Evolutionary conservation across 2,113 vertebrate species (phyloP), one percentile per base, ranked within the genome.

Genomic region (Engystomops pustulosus): DNA sequence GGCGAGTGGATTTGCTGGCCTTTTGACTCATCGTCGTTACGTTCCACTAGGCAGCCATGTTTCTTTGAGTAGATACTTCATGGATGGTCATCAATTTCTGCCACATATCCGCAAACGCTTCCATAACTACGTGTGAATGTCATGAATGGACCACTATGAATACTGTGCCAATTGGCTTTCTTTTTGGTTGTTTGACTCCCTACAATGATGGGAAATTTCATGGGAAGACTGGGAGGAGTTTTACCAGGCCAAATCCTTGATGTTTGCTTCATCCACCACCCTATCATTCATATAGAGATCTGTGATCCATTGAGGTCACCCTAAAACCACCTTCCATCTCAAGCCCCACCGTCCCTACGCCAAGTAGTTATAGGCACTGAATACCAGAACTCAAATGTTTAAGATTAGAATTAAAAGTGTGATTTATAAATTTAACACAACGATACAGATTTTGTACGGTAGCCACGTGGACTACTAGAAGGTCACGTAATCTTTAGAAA

Each of bases 361-460:
- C 3, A 60, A 62, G 58, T n/a, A n/a, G n/a, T n/a, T n/a, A n/a
- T n/a, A n/a, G n/a, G n/a, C 14, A 3, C 27, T 18, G 8, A 49
- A 74, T 27, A 45, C 45, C 25, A 25, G 12, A 30, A 74, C 44
- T 27, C 25, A 9, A n/a, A 9, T 3, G 15, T 34, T 9, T 36
- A 10, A 36, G 62, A 20, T 15, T 11, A 47, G 23, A 74, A 47
- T 14, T n/a, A 8, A 14, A 18, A 49, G 25, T 74, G 45, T 20
- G 23, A 74, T 72, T 72, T 72, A 72, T 72, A 45, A 3, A 3
- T 72, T 44, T 71, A 71, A 7, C n/a, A 45, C 3, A 34, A 38
- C 27, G 32, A 18, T 41, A 74, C 44, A 74, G 70, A 27, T 49
- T 25, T 18, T 14, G 10, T 47, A 15, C 0, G 1, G 45, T 49